Evolutionary conservation across 2,113 vertebrate species (phyloP).

Genomic region (Tiliqua scincoides): DNA sequence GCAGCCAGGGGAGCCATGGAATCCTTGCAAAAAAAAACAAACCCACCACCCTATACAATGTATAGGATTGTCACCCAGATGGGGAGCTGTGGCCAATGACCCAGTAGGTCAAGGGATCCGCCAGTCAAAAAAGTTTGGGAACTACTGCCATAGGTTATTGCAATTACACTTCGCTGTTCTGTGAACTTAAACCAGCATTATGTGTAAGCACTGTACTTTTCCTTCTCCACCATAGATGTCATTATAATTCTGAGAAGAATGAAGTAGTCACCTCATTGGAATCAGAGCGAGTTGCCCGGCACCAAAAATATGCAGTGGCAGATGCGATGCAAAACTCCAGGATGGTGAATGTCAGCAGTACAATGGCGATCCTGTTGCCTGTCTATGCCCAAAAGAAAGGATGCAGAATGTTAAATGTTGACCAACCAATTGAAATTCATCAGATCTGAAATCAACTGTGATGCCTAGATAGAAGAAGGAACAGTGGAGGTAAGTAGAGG

Average conservation of each 20-base stretch:
- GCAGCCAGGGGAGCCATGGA: too few species aligned
- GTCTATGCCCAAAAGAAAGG: constrained; percentile 18
- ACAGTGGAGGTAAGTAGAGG: too few species aligned
- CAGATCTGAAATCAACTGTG: too few species aligned
- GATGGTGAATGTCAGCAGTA: constrained; percentile 33
- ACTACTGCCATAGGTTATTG: too few species aligned
- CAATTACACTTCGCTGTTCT: too few species aligned
- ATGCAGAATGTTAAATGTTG: background rate
- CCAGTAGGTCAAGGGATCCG: too few species aligned
- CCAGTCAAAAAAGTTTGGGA: too few species aligned
- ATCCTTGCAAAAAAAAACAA: too few species aligned
- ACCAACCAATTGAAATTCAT: background rate
- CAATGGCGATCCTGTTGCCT: constrained; percentile 33
- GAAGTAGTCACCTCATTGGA: constrained; percentile 28
- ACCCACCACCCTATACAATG: background rate
- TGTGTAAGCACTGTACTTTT: background rate
- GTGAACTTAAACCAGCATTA: background rate
- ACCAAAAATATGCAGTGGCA: constrained; percentile 36
- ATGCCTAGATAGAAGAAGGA: background rate
- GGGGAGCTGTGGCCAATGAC: too few species aligned
- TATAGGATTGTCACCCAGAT: too few species aligned
- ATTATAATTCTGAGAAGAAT: background rate
- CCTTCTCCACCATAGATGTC: background rate
- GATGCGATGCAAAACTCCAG: constrained; percentile 36
- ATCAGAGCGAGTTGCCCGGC: constrained; percentile 32